Base-by-base conservation (phyloP, 2,113 vertebrate species). In the Budorcas taxicolor region DNA sequence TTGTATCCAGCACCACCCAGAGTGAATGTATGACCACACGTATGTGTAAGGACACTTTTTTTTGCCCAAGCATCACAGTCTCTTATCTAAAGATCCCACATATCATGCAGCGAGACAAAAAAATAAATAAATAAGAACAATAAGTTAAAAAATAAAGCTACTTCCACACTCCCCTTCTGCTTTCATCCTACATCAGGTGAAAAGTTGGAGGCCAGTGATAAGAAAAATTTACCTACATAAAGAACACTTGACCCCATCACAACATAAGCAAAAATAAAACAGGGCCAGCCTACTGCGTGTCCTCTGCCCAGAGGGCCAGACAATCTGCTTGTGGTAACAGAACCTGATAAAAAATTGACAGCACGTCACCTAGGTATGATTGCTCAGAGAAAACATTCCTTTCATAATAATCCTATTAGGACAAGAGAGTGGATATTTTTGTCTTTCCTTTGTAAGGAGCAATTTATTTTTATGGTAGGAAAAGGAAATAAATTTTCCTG, bases 391-490 rank as follows among this genome's bases (percentile, higher is more conserved):
- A 98, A 99, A 96, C 97, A 98, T 97, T 96, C 97, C 98, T 97
- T 98, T 97, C 97, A 40, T 97, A 98, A 98, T 98, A 98, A 98
- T 98, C 98, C 97, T 98, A 97, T 98, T 98, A 98, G 93, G 55
- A 23, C 19, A 81, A 96, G 55, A 74, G 87, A 97, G 84, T 88
- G 82, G 97, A 81, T 95, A 85, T 94, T 97, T 97, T 97, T 96
- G 96, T 96, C 91, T 74, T 57, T 97, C 91, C 94, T 98, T 98
- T 94, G 95, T 43, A 89, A 0, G 1, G 97, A 98, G 83, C 98
- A 97, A 99, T 99, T 99, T 98, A 98, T 99, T 99, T 99, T 99
- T 99, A 99, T 98, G 98, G 98, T 97, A 98, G 98, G 96, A 98
- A 98, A 99, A 99, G 97, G 98, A 98, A 99, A 99, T 99, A 99